A percentile compares a stretch with the other conserved stretches of the same genome.
Conservation (phyloP, 2,888 invertebrate genomes). For the Anorthoa munda region DNA sequence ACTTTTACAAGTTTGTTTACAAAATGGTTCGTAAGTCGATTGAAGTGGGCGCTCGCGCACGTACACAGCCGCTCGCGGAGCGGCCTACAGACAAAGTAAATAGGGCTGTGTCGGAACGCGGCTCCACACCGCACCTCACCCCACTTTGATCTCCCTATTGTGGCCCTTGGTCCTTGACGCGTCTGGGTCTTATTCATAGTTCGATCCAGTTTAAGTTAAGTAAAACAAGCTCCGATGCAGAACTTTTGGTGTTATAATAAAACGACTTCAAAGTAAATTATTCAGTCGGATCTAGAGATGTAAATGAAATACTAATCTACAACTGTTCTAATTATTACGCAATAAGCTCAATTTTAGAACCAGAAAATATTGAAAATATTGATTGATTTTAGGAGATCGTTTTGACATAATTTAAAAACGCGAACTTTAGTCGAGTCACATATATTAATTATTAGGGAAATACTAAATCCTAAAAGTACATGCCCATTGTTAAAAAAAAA, state of each 20-base stretch:
- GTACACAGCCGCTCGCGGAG: constrained; percentile 82
- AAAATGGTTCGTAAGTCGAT: constrained; percentile 64
- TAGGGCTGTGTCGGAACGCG: constrained; percentile 79
- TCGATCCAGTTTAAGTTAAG: constrained; percentile 22
- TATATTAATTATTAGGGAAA: neutral
- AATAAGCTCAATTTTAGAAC: neutral
- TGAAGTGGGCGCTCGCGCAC: constrained; percentile 68
- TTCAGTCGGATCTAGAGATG: neutral
- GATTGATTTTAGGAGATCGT: neutral
- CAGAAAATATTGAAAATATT: neutral
- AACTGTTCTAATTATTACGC: too few relatives aligned
- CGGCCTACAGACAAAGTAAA: constrained; percentile 80
- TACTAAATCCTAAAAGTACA: neutral
- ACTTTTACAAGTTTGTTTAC: constrained; percentile 74
- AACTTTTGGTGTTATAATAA: constrained; percentile 2
- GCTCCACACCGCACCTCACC: constrained; percentile 74
- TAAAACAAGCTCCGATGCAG: constrained; percentile 5
- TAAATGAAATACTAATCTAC: too few relatives aligned
- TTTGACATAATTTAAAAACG: neutral
- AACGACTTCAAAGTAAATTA: neutral
- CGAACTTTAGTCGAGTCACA: neutral
- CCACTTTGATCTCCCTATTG: constrained; percentile 71
- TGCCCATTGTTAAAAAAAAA: neutral
- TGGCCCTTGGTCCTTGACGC: constrained; percentile 64
- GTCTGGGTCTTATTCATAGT: constrained; percentile 59